phyloP scores from a whole-genome alignment of 1,140 invertebrate species.

The Rhyacophila brunnea region DNA sequence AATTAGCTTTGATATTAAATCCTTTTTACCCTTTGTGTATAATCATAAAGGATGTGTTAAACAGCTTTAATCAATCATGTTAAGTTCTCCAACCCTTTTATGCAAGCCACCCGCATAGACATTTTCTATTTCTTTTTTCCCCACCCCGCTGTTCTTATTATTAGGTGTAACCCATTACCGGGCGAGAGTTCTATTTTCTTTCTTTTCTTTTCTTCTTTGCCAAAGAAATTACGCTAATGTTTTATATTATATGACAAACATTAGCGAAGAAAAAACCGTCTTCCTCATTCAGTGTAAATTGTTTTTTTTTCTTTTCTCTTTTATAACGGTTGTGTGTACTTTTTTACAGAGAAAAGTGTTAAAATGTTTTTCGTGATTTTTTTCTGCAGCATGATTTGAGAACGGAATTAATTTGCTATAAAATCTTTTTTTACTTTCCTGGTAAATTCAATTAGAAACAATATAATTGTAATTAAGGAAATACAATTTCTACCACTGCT shows the following conservation, averaged over 20 bases:
- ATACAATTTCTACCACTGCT: too few species aligned
- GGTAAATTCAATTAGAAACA: too few species aligned
- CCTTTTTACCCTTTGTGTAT: too few species aligned
- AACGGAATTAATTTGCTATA: too few species aligned
- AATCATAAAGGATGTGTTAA: too few species aligned
- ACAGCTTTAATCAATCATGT: background rate
- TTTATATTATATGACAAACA: slow-evolving; percentile 18
- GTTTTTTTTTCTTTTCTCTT: slow-evolving; percentile 1
- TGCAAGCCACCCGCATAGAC: background rate
- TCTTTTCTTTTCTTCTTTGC: background rate
- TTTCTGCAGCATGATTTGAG: background rate
- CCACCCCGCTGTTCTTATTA: slow-evolving; percentile 11
- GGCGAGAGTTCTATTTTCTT: slow-evolving; percentile 16
- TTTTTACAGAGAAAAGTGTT: too few species aligned
- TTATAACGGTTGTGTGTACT: too few species aligned
- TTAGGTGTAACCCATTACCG: slow-evolving; percentile 15
- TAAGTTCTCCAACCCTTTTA: background rate
- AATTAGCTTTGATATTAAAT: too few species aligned
- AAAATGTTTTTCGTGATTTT: too few species aligned
- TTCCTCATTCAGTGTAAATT: slow-evolving; percentile 1
- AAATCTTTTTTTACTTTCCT: too few species aligned
- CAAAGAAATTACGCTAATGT: slow-evolving; percentile 15
- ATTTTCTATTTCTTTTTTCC: background rate
- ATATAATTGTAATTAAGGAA: too few species aligned
- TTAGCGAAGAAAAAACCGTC: slow-evolving; percentile 4